phyloP scores from a whole-genome alignment of 2,113 vertebrate genomes.

The Halcyon malimbica region DNA sequence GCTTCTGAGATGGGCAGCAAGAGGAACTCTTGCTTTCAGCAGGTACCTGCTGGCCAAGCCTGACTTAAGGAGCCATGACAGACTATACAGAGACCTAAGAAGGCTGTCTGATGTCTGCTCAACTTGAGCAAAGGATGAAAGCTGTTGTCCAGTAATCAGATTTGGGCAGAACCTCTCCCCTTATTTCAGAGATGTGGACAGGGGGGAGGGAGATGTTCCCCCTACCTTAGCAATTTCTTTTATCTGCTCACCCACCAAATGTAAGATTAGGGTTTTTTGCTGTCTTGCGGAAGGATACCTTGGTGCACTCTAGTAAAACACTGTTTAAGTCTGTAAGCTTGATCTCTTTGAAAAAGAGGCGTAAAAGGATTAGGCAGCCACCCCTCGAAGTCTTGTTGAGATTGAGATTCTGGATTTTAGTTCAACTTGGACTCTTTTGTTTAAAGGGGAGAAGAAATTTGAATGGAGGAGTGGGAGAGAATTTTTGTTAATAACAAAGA shows the following conservation, averaged over 20 bases:
- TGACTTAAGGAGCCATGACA: rapidly evolving
- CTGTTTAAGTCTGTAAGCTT: rapidly evolving
- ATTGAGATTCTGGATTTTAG: not conserved
- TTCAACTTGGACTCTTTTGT: not conserved
- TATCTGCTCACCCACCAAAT: not conserved
- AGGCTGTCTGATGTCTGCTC: not conserved
- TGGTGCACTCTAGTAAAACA: not conserved
- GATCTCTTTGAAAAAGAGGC: not conserved
- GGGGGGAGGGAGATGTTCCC: not conserved
- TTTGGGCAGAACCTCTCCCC: not conserved
- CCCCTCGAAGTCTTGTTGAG: not conserved
- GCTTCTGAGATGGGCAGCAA: not conserved
- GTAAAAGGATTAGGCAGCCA: not conserved
- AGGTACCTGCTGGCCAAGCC: not conserved
- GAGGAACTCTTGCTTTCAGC: not conserved
- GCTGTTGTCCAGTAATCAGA: not conserved
- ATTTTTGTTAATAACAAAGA: not conserved
- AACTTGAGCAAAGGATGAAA: not conserved
- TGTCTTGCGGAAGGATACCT: not conserved
- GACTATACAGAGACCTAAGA: not conserved
- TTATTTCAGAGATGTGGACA: not conserved
- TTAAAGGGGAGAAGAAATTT: not conserved
- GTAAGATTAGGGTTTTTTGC: not conserved
- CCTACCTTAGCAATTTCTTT: not conserved
- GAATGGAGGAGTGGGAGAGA: not conserved